A percentile compares a stretch with the other conserved stretches of the same genome.
Evolutionary conservation across 2,888 invertebrate genomes (phyloP).

Genomic region (Chaetogeoica ovagalla): DNA sequence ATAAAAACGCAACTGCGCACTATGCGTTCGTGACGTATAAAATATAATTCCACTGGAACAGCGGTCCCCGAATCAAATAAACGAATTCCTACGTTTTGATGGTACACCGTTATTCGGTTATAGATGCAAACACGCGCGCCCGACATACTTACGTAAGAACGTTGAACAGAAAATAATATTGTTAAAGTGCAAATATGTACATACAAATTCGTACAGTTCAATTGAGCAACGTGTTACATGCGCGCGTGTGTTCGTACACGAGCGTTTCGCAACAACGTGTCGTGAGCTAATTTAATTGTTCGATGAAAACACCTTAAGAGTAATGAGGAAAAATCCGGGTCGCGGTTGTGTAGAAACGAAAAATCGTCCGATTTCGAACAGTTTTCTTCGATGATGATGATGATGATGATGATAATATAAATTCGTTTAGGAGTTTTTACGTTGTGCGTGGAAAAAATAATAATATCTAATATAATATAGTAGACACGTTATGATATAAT

Average conservation of each 20-base stretch:
- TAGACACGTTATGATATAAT: too few relatives aligned
- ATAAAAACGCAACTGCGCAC: too few relatives aligned
- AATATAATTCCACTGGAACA: too few relatives aligned
- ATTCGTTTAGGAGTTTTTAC: neutral
- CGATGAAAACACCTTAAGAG: slow-evolving; percentile 2
- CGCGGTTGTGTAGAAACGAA: neutral
- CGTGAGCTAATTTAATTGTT: slow-evolving; percentile 36
- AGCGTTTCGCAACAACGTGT: neutral
- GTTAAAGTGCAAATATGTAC: neutral
- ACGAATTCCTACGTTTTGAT: too few relatives aligned
- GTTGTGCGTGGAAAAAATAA: neutral
- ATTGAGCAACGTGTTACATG: slow-evolving; percentile 2
- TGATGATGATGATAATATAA: too few relatives aligned
- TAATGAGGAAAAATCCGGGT: slow-evolving; percentile 27
- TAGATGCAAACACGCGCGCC: too few relatives aligned
- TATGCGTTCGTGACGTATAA: too few relatives aligned
- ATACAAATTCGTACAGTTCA: neutral
- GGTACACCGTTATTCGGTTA: too few relatives aligned
- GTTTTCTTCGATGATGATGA: neutral
- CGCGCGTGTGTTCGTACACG: neutral
- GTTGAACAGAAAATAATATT: neutral
- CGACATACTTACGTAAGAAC: too few relatives aligned
- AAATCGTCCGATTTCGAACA: neutral
- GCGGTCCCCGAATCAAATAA: too few relatives aligned
- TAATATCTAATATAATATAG: neutral